Evolutionary conservation across 2,888 invertebrate genomes (phyloP).

Genomic region (Mycogona germanica): DNA sequence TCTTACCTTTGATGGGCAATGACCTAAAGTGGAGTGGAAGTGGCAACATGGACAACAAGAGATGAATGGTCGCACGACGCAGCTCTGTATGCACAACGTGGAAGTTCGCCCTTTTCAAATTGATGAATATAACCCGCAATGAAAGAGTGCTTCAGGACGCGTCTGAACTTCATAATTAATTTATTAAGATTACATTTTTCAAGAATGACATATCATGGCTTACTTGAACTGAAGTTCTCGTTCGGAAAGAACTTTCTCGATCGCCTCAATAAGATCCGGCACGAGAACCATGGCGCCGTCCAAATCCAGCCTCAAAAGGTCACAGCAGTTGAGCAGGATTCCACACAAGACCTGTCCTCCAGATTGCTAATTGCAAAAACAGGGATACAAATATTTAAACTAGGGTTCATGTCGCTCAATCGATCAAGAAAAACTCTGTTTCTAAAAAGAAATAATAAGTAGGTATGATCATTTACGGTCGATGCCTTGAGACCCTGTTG

Average conservation of each 20-base stretch:
- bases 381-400: neutral
- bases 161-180: constrained; percentile 3
- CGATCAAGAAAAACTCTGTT: neutral
- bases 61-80: constrained; percentile 79
- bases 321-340: constrained; percentile 70
- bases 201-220: constrained; percentile 21
- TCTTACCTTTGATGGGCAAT: constrained; percentile 35
- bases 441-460: neutral
- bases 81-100: constrained; percentile 39
- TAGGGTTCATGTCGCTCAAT: neutral
- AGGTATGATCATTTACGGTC: constrained; percentile 33
- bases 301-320: constrained; percentile 80
- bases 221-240: constrained; percentile 59
- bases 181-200: neutral
- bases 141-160: neutral
- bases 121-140: neutral
- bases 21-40: constrained; percentile 81
- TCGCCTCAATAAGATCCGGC: constrained; percentile 74
- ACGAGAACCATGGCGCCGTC: constrained; percentile 85
- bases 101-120: constrained; percentile 5
- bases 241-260: constrained; percentile 82
- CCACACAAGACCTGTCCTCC: constrained; percentile 60
- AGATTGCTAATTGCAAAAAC: constrained; percentile 21
- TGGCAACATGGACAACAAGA: constrained; percentile 78
- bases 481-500: constrained; percentile 68